Conservation (phyloP, 2,797 vertebrate genomes). For the Epinephelus malabaricus region DNA sequence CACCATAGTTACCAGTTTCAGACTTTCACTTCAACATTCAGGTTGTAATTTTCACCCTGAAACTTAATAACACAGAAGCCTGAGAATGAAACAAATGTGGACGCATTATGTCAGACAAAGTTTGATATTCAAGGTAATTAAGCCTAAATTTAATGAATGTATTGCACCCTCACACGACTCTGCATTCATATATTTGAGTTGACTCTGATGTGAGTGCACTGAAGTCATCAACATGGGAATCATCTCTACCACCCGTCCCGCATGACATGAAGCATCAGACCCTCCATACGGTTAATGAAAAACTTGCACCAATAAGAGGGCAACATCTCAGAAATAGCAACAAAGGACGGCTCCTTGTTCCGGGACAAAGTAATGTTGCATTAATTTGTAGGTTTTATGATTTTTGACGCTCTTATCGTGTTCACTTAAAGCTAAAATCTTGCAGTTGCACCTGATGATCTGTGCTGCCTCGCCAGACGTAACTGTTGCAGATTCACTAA, state of each 20-base stretch:
- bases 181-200: background rate
- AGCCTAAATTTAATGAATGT: background rate
- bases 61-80: too few relatives aligned
- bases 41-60: too few relatives aligned
- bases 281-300: background rate
- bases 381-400: background rate
- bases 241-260: background rate
- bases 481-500: slow-evolving; percentile 39
- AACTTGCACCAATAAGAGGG: background rate
- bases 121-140: too few relatives aligned
- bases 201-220: background rate
- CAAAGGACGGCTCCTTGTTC: background rate
- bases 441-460: slow-evolving; percentile 13
- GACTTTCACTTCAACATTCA: background rate
- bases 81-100: too few relatives aligned
- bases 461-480: slow-evolving; percentile 34
- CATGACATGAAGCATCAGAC: background rate
- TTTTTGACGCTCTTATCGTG: background rate
- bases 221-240: background rate
- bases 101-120: too few relatives aligned
- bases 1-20: background rate
- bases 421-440: background rate
- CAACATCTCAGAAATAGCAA: background rate
- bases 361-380: background rate
- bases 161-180: background rate